Evolutionary conservation across 1,140 invertebrate genomes (phyloP), one percentile per base, ranked within the genome.

Genomic region (Meloidogyne hapla): DNA sequence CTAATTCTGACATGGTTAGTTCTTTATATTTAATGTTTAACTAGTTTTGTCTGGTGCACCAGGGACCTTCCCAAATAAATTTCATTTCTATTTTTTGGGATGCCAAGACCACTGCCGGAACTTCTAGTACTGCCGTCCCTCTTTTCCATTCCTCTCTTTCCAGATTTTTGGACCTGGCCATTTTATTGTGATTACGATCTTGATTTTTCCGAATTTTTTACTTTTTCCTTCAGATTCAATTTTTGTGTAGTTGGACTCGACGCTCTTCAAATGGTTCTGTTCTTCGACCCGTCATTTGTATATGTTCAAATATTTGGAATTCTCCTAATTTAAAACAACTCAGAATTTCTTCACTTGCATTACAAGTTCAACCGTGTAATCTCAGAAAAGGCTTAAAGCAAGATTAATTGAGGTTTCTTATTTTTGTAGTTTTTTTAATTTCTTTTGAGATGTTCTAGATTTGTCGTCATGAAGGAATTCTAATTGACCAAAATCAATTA

Each of bases 1-100:
- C 62, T n/a, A 42, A n/a, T 21, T n/a, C 74, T 15, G 74, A 76
- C 10, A 67, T 76, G 66, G 74, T 48, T 21, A 74, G 25, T 33
- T 33, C 8, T 33, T 33, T 33, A 3, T 1, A 33, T 33, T 33
- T 33, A 33, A 6, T 33, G 33, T 0, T 6, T 4, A 0, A 8
- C 0, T 33, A 33, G 4, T 33, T 0, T 33, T 33, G 33, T 33
- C 5, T n/a, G n/a, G n/a, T n/a, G n/a, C n/a, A n/a, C n/a, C n/a
- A n/a, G n/a, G n/a, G n/a, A n/a, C n/a, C n/a, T n/a, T n/a, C n/a
- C n/a, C n/a, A n/a, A n/a, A n/a, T n/a, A n/a, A n/a, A n/a, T n/a
- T n/a, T n/a, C n/a, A n/a, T n/a, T n/a, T n/a, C n/a, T n/a, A n/a
- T n/a, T n/a, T n/a, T n/a, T n/a, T n/a, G n/a, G n/a, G n/a, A n/a